Evolutionary conservation across 2,113 vertebrate species (phyloP), one percentile per base, ranked within the genome.

Genomic region (Megalops atlanticus): DNA sequence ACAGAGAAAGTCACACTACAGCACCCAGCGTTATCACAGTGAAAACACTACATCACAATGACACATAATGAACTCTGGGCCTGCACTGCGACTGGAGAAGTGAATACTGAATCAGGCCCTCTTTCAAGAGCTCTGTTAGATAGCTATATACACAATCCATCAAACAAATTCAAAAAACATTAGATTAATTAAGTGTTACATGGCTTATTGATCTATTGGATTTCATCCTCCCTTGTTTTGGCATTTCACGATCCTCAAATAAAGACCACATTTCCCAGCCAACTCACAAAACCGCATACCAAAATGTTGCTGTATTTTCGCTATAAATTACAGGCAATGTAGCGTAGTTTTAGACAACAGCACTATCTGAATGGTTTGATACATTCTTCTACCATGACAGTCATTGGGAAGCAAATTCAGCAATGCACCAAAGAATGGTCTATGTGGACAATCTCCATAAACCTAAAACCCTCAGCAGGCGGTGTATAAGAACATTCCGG

Each of bases 1-100:
- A 52, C 76, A 86, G 33, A 87, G 83, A 75, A 80, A 73, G 33
- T 8, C 18, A 88, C 31, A 74, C 38, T 6, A 35, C 27, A 38
- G 40, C 33, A 78, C 74, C 27, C 14, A 40, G 24, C 41, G 7
- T 36, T 24, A 18, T 70, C 24, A 73, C 64, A 75, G 35, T 39
- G 12, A 33, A 27, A 27, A 41, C 39, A 78, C 83, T 21, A 84
- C 4, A 6, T 81, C n/a, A 81, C 38, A 43, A 12, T n/a, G 10
- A 64, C 58, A n/a, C n/a, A 24, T 47, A 36, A 7, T n/a, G 21
- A 15, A 14, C 15, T 47, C 35, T 54, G 76, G n/a, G n/a, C n/a
- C n/a, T n/a, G n/a, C n/a, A n/a, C n/a, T n/a, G n/a, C n/a, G n/a
- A n/a, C n/a, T n/a, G n/a, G n/a, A n/a, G n/a, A n/a, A n/a, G n/a